phyloP scores from a whole-genome alignment of 53 echinoderm and acorn worm species.

The Henricia sp. region DNA sequence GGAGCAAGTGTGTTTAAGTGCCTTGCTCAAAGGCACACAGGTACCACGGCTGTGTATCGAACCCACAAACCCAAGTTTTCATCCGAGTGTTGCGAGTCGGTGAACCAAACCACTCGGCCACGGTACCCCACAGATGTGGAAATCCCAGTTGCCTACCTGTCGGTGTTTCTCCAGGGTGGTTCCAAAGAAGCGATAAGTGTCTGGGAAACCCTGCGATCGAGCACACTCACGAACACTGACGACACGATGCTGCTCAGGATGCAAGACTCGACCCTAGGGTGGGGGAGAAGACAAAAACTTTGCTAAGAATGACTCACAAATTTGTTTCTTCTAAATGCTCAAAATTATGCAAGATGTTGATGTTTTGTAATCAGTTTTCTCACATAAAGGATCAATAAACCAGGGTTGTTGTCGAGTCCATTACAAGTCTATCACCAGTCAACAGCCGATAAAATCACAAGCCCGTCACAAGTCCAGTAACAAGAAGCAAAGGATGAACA shows the following conservation, averaged over 20 bases:
- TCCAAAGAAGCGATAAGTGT: slow-evolving; percentile 98
- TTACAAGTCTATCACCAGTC: too few relatives aligned
- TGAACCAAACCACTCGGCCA: too few relatives aligned
- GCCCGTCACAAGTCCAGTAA: too few relatives aligned
- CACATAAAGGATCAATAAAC: neutral
- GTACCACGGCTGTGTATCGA: too few relatives aligned
- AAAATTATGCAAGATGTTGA: too few relatives aligned
- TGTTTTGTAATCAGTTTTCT: neutral
- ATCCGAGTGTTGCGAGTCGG: too few relatives aligned
- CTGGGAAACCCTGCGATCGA: slow-evolving; percentile 98
- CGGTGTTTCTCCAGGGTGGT: slow-evolving; percentile 95
- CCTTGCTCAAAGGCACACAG: neutral
- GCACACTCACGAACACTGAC: slow-evolving; percentile 97
- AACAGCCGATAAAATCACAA: too few relatives aligned
- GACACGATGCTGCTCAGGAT: slow-evolving; percentile 96
- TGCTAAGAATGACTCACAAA: neutral
- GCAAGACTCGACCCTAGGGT: slow-evolving; percentile 88
- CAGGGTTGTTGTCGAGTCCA: too few relatives aligned
- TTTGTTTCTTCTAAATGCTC: too few relatives aligned
- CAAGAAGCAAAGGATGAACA: too few relatives aligned
- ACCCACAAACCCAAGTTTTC: too few relatives aligned
- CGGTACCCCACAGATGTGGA: neutral
- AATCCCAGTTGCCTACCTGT: slow-evolving; percentile 73
- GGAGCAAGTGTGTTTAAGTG: neutral
- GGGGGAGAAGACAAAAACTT: neutral